phyloP scores from a whole-genome alignment of 2,888 invertebrate genomes.

The Drosophila niveifrons region DNA sequence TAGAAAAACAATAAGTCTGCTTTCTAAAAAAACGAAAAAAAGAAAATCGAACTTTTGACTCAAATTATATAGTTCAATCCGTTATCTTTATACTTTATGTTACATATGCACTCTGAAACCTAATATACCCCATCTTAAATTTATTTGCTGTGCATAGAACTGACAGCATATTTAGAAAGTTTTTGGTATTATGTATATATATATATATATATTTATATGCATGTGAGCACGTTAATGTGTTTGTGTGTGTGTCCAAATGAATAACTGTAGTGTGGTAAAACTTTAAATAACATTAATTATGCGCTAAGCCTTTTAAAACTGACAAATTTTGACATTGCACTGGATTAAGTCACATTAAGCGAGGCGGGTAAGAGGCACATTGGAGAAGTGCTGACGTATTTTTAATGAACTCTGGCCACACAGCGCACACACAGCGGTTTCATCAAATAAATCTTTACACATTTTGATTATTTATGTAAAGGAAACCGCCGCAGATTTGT shows the following conservation, averaged over 20 bases:
- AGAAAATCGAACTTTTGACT: too few species aligned
- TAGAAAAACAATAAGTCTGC: too few species aligned
- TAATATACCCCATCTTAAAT: not conserved
- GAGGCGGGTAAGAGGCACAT: slow-evolving; percentile 25
- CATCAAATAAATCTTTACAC: slow-evolving; percentile 19
- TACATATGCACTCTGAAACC: not conserved
- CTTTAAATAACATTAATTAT: slow-evolving; percentile 67
- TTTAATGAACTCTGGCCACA: slow-evolving; percentile 62
- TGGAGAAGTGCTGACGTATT: slow-evolving; percentile 42
- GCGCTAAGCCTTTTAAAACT: slow-evolving; percentile 54
- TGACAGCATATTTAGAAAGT: slow-evolving; percentile 63
- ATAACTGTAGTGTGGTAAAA: slow-evolving; percentile 33
- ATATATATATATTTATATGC: not conserved
- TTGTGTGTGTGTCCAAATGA: not conserved
- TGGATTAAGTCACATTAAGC: slow-evolving; percentile 59
- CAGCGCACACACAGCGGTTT: slow-evolving; percentile 8
- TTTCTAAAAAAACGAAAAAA: too few species aligned
- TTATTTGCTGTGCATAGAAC: slow-evolving; percentile 30
- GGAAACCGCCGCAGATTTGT: not conserved
- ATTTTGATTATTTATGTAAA: not conserved
- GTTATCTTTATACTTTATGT: not conserved
- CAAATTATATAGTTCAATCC: not conserved
- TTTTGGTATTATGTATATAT: slow-evolving; percentile 37
- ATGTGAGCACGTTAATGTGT: not conserved
- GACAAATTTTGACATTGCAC: slow-evolving; percentile 62